These are phyloP conservation scores for Drosophila bocqueti DNA, from an alignment of 1,140 invertebrate species.

Conservation along the genomic window DNA sequence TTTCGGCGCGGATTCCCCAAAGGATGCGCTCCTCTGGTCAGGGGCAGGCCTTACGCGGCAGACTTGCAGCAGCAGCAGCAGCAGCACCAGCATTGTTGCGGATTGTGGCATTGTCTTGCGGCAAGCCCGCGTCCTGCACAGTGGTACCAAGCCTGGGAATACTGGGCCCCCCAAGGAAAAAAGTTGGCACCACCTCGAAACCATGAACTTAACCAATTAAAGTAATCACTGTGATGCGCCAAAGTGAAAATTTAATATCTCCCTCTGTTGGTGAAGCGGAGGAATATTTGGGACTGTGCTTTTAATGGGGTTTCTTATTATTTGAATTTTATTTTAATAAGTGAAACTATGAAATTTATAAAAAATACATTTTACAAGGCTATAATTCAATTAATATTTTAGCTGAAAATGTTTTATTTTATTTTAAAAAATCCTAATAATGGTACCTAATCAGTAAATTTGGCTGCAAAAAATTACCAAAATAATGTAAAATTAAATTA, in stretches of 20 bases:
- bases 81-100: slow-evolving; percentile 36
- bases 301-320: background rate
- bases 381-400: no score
- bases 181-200: background rate
- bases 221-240: slow-evolving; percentile 14
- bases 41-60: slow-evolving; percentile 18
- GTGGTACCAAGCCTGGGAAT: slow-evolving; percentile 2
- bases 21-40: slow-evolving; percentile 24
- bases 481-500: no score
- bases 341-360: no score
- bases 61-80: slow-evolving; percentile 28
- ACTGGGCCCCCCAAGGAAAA: background rate
- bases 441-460: no score
- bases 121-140: slow-evolving; percentile 19
- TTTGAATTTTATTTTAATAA: no score
- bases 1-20: slow-evolving; percentile 26
- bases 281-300: background rate
- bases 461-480: no score
- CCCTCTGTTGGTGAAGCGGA: background rate
- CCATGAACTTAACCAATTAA: slow-evolving; percentile 18
- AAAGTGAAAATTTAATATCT: slow-evolving; percentile 9
- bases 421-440: no score
- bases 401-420: no score
- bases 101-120: slow-evolving; percentile 52
- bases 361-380: no score